These are phyloP conservation scores for Mus spicilegus DNA, from an alignment of 2,113 vertebrate genomes.

Conservation along the genomic window DNA sequence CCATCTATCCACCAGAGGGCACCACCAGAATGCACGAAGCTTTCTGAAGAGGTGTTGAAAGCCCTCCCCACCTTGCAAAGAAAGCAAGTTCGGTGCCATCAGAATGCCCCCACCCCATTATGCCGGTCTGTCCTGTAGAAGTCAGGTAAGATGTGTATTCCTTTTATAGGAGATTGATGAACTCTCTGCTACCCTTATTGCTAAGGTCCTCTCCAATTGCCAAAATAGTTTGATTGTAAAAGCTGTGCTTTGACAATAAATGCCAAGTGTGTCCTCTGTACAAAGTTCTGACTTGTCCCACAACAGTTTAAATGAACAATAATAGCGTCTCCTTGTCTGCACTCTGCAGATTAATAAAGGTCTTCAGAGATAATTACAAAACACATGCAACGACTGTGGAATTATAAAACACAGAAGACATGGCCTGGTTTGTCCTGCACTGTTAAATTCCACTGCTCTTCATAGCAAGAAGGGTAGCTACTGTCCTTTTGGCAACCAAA, in stretches of 20 bases:
- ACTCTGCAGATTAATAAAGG: not conserved
- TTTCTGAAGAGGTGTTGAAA: not conserved
- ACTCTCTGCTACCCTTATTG: not conserved
- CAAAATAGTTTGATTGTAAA: not conserved
- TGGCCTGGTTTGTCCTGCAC: not conserved
- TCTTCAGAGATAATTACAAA: not conserved
- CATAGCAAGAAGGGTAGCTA: not conserved
- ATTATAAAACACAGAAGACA: not conserved
- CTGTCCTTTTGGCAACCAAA: not conserved
- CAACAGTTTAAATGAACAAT: not conserved
- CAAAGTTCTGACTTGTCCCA: slow-evolving; percentile 6
- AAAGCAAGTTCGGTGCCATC: not conserved
- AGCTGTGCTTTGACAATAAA: slow-evolving; percentile 26
- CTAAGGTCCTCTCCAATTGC: not conserved
- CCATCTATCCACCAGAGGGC: slow-evolving; percentile 73
- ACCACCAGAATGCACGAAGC: slow-evolving; percentile 20
- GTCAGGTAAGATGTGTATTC: not conserved
- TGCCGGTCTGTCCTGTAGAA: slow-evolving; percentile 8
- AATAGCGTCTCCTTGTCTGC: not conserved
- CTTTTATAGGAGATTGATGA: not conserved
- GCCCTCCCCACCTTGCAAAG: not conserved
- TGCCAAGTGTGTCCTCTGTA: not conserved
- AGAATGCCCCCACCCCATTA: not conserved
- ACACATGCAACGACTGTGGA: not conserved
- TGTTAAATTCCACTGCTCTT: not conserved